These are phyloP conservation scores for Hipposideros larvatus DNA, from an alignment of 2,797 vertebrate genomes.

Conservation along the genomic window DNA sequence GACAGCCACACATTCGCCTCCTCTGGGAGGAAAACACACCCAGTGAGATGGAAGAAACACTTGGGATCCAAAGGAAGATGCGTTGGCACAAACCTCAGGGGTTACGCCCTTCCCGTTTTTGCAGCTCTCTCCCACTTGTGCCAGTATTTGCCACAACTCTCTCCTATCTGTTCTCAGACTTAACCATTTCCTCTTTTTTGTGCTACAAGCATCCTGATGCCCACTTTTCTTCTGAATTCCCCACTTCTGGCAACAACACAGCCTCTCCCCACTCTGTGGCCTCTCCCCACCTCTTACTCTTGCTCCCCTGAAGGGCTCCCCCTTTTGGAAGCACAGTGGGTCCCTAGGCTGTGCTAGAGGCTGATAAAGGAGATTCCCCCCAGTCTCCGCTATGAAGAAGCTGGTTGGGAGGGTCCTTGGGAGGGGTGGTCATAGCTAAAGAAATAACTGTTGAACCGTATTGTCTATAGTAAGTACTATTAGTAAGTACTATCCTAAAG, in stretches of 20 bases:
- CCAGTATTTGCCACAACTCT: background rate
- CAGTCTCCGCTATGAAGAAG: background rate
- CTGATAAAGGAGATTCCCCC: background rate
- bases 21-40: background rate
- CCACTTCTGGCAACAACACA: background rate
- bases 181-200: background rate
- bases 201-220: background rate
- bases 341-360: background rate
- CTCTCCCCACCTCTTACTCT: background rate
- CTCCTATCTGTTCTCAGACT: background rate
- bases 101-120: background rate
- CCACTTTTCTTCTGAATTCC: background rate
- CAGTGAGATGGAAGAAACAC: background rate
- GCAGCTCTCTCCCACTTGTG: background rate
- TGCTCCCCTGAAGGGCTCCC: background rate
- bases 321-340: background rate
- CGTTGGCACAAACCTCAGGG: background rate
- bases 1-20: background rate
- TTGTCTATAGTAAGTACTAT: no score
- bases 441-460: background rate
- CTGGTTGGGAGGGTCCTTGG: background rate
- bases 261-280: accelerated
- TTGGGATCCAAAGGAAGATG: background rate
- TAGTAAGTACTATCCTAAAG: background rate
- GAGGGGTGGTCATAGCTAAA: background rate